Percentiles rank a stretch among this genome's conserved stretches.
phyloP scores from a whole-genome alignment of 2,113 vertebrate genomes.

The Uria lomvia region DNA sequence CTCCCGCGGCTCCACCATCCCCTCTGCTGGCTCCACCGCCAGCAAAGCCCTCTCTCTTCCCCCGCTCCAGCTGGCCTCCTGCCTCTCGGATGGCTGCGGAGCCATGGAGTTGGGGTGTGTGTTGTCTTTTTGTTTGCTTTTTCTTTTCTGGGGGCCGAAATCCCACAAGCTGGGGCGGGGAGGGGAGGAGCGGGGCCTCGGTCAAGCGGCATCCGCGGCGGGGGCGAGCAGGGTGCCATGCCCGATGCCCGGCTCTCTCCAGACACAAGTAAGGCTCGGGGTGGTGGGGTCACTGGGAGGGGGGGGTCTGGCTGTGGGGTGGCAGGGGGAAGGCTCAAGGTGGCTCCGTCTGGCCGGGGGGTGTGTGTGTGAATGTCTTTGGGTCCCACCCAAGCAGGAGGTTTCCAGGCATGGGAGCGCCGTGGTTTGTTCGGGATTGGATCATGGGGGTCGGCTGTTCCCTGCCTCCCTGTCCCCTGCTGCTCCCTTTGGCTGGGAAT shows the following conservation, averaged over 20 bases:
- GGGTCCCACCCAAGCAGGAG: accelerated
- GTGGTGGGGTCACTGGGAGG: accelerated
- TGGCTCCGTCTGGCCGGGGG: accelerated
- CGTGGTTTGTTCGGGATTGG: accelerated
- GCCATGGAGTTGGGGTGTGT: background rate
- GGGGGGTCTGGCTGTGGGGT: background rate
- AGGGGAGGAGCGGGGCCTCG: background rate
- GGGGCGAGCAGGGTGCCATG: background rate
- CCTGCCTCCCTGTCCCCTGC: accelerated
- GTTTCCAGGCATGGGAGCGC: background rate
- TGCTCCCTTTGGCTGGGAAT: background rate
- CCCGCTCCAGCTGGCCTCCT: background rate
- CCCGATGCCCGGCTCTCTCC: background rate
- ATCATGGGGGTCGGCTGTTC: accelerated
- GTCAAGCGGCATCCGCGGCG: background rate
- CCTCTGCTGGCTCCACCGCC: background rate
- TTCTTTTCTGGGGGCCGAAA: background rate
- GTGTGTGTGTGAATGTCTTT: accelerated
- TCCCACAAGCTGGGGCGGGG: background rate
- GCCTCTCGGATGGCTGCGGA: background rate
- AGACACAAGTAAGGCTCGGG: background rate
- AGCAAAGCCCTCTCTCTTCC: background rate
- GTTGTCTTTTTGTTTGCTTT: background rate
- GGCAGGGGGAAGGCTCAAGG: background rate
- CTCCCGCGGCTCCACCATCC: background rate